Base-by-base conservation (phyloP, 2,797 vertebrate species). In the Darevskia nairensis region DNA sequence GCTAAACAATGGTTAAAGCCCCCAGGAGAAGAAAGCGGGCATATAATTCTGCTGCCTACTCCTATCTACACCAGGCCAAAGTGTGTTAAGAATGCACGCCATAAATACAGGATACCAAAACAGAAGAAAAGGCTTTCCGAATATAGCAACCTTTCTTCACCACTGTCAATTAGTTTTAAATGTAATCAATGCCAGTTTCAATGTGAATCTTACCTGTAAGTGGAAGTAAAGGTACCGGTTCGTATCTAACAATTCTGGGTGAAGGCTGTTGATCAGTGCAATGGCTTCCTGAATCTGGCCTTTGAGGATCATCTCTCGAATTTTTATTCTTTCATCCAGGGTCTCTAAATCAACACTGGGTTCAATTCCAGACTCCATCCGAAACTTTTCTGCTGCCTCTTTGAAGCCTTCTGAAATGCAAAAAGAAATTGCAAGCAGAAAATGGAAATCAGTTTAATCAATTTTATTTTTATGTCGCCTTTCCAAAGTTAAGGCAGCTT, bases 181-280 rank as follows among this genome's bases (percentile, higher is more conserved):
- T 39, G 32, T 25, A 71, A 78, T 88, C 61, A 91, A 1, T 39
- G 0, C 1, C 69, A 50, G 72, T 61, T 1, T 91, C 25, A 66
- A 25, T 1, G 13, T 10, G 3, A 23, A 27, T 44, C 96, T 92
- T 94, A 99, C 99, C 98, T 99, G 99, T 72, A 99, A 96, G 93
- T 99, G 98, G 88, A 99, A 99, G 95, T 99, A 99, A 41, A 99
- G 98, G 86, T 99, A 99, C 83, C 99, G 98, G 94, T 99, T 99
- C 29, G 98, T 99, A 94, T 99, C 99, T 91, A 99, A 94, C 90
- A 99, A 95, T 90, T 99, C 99, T 15, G 99, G 99, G 86, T 99
- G 99, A 41, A 99, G 97, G 92, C 98, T 98, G 94, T 99, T 99
- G 94, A 99, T 99, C 87, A 99, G 92, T 0, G 98, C 98, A 75